phyloP scores from a whole-genome alignment of 2,113 vertebrate species.

The Coturnix japonica region DNA sequence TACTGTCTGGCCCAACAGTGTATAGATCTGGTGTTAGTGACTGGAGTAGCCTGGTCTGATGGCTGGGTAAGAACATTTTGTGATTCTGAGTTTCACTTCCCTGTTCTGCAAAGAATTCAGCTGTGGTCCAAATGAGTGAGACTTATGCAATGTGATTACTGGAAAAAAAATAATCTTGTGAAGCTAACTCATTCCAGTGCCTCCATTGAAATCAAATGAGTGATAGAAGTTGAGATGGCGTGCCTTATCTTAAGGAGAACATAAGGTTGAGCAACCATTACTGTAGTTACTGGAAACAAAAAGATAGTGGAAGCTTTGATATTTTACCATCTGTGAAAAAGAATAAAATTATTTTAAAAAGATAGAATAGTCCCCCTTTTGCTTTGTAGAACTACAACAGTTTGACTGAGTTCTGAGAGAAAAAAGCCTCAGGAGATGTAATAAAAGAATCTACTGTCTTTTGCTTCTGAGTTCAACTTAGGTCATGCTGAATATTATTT shows the following conservation, averaged over 20 bases:
- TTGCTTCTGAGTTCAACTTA: constrained; percentile 37
- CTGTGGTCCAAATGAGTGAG: background rate
- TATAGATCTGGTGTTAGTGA: background rate
- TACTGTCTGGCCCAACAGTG: background rate
- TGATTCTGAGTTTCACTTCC: background rate
- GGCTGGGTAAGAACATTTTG: background rate
- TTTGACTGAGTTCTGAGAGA: background rate
- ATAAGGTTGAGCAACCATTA: background rate
- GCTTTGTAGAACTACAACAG: background rate
- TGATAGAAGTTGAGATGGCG: background rate
- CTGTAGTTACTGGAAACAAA: background rate
- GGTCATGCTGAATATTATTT: constrained; percentile 28
- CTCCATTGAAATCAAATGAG: background rate
- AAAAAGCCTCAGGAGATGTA: background rate
- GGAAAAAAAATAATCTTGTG: background rate
- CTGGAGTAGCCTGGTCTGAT: background rate
- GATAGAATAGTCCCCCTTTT: background rate
- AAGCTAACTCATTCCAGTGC: background rate
- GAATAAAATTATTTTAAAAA: background rate
- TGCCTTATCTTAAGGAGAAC: background rate
- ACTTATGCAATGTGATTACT: background rate
- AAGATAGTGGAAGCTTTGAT: background rate
- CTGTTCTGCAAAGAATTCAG: background rate
- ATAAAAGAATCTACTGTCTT: background rate
- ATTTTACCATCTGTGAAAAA: background rate